phyloP scores from a whole-genome alignment of 2,797 vertebrate genomes.

The Melanogrammus aeglefinus region DNA sequence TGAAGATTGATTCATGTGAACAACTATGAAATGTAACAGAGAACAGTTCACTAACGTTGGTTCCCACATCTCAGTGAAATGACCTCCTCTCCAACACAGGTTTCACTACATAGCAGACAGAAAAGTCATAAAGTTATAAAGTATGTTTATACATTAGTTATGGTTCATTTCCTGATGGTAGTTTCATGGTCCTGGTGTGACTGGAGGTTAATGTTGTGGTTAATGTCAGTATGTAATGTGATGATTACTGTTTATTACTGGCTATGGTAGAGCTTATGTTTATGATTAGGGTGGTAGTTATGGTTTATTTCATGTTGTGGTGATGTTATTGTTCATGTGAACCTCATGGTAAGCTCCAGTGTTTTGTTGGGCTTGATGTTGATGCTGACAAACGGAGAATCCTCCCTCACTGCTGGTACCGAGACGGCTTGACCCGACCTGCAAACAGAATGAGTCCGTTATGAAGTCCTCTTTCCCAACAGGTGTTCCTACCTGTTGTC shows the following conservation, averaged over 20 bases:
- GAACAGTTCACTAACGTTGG: conserved; percentile 72
- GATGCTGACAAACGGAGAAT: conserved; percentile 76
- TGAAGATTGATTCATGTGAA: background rate
- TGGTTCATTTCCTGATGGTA: background rate
- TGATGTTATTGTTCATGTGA: background rate
- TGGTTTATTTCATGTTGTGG: background rate
- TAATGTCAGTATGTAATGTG: background rate
- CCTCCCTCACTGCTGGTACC: conserved; percentile 44
- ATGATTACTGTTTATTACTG: background rate
- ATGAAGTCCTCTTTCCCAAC: background rate
- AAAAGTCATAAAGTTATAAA: background rate
- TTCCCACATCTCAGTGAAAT: conserved; percentile 78
- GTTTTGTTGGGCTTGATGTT: conserved; percentile 55
- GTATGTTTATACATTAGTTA: background rate
- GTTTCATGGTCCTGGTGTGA: background rate
- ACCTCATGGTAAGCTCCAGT: conserved; percentile 76
- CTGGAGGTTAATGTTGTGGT: background rate
- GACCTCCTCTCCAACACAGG: conserved; percentile 70
- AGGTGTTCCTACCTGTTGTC: background rate
- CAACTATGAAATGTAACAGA: background rate
- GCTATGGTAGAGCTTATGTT: background rate
- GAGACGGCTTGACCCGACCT: conserved; percentile 68
- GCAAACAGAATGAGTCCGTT: conserved; percentile 4
- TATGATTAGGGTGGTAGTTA: background rate
- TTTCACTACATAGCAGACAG: conserved; percentile 63